These are phyloP conservation scores for Peromyscus polionotus DNA, from an alignment of 2,113 vertebrate genomes.

Conservation along the genomic window DNA sequence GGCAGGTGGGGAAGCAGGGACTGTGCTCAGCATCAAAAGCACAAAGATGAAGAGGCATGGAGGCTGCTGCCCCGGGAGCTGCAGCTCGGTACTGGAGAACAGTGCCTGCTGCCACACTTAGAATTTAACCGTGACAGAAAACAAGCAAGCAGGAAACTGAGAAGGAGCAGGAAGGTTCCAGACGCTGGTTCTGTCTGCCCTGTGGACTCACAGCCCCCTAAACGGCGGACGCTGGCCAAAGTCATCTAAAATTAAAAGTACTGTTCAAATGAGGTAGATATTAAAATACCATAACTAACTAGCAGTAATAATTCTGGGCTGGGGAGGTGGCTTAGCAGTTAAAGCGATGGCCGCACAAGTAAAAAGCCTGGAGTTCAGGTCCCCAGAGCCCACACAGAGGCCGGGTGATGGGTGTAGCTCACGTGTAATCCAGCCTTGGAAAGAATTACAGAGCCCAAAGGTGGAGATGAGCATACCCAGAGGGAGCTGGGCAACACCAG, in stretches of 20 bases:
- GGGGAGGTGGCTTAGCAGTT: background rate
- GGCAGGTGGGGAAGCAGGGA: background rate
- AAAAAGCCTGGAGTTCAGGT: background rate
- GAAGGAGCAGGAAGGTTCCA: background rate
- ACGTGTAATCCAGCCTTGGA: background rate
- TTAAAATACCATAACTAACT: constrained; percentile 5
- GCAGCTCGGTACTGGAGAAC: background rate
- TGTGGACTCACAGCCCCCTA: background rate
- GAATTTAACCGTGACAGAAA: background rate
- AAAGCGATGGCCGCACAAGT: background rate
- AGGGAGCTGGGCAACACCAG: background rate
- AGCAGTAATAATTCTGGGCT: constrained; percentile 1
- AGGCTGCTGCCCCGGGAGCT: background rate
- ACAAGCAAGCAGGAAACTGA: background rate
- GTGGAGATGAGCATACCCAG: background rate
- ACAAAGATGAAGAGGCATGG: background rate
- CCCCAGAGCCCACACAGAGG: background rate
- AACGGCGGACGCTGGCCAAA: background rate
- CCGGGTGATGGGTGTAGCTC: too few relatives aligned
- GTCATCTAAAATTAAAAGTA: constrained; percentile 1
- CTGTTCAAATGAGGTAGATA: background rate
- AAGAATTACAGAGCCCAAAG: background rate
- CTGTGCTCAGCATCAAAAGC: background rate
- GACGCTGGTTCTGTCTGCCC: background rate
- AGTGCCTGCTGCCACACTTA: background rate